Conservation (phyloP, 2,113 vertebrate species). For the Oceanites oceanicus region DNA sequence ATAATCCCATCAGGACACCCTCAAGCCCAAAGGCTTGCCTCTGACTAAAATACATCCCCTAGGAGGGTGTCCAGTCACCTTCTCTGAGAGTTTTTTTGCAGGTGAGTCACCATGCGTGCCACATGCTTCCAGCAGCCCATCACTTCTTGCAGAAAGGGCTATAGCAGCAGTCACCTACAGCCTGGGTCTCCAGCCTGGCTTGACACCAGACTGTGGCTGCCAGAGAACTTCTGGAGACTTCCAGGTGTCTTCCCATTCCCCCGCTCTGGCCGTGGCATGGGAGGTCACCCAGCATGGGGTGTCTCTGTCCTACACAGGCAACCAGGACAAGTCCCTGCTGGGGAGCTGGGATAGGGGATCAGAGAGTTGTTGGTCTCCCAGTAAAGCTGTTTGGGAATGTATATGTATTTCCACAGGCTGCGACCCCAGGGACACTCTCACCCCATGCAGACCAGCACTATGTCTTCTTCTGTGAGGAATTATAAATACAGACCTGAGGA, state of each 20-base stretch:
- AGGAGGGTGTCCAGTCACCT: not conserved
- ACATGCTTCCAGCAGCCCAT: not conserved
- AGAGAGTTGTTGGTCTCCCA: not conserved
- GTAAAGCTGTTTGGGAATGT: not conserved
- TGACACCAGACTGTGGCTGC: not conserved
- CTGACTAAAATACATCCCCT: not conserved
- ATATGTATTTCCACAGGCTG: not conserved
- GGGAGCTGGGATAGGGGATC: not conserved
- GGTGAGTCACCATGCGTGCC: not conserved
- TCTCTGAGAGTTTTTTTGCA: not conserved
- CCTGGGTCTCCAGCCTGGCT: not conserved
- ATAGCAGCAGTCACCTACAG: not conserved
- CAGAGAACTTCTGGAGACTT: not conserved
- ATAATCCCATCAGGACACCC: not conserved
- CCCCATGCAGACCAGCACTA: not conserved
- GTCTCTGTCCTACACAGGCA: fast-evolving
- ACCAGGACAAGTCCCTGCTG: not conserved
- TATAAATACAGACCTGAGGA: not conserved
- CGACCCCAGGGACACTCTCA: not conserved
- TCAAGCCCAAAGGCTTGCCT: not conserved
- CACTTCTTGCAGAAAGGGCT: not conserved
- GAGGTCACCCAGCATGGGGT: not conserved
- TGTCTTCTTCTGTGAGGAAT: not conserved
- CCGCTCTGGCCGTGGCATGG: not conserved
- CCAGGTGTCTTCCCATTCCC: not conserved